These are phyloP conservation scores for Ochropleura leucogaster DNA, from an alignment of 2,888 invertebrate species.

Conservation along the genomic window DNA sequence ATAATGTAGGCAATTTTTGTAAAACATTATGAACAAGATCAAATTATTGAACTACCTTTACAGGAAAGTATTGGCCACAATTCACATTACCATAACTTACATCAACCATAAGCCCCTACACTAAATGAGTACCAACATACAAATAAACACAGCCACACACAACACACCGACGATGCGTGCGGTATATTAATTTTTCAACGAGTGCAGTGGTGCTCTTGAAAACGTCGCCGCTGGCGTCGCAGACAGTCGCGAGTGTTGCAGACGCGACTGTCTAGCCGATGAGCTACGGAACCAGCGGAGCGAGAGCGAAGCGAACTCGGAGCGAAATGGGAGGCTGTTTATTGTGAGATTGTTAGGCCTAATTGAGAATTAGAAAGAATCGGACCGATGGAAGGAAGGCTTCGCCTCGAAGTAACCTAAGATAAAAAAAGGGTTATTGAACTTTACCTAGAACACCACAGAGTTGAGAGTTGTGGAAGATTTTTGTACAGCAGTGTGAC, in stretches of 20 bases:
- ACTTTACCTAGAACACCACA: neutral
- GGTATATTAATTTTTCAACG: conserved; percentile 86
- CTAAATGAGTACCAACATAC: conserved; percentile 28
- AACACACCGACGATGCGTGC: conserved; percentile 63
- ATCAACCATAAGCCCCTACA: neutral
- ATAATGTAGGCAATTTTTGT: too few relatives aligned
- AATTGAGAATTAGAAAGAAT: conserved; percentile 16
- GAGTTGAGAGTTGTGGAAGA: neutral
- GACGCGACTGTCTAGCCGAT: conserved; percentile 75
- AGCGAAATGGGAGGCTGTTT: conserved; percentile 41
- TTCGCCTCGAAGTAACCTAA: neutral
- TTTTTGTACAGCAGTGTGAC: neutral
- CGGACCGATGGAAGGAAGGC: neutral
- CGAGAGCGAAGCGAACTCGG: conserved; percentile 23
- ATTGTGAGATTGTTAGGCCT: conserved; percentile 22
- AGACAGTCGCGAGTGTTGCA: conserved; percentile 83
- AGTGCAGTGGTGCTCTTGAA: conserved; percentile 78
- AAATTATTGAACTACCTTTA: neutral
- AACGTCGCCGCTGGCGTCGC: conserved; percentile 83
- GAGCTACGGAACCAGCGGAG: conserved; percentile 66
- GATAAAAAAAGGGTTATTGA: neutral
- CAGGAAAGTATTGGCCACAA: neutral
- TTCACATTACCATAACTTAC: neutral
- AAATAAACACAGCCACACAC: conserved; percentile 51
- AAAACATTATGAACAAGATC: neutral